Percentiles rank a stretch among this genome's conserved stretches.
Evolutionary conservation across 2,888 invertebrate species (phyloP).

Genomic region (Venusia cambrica): DNA sequence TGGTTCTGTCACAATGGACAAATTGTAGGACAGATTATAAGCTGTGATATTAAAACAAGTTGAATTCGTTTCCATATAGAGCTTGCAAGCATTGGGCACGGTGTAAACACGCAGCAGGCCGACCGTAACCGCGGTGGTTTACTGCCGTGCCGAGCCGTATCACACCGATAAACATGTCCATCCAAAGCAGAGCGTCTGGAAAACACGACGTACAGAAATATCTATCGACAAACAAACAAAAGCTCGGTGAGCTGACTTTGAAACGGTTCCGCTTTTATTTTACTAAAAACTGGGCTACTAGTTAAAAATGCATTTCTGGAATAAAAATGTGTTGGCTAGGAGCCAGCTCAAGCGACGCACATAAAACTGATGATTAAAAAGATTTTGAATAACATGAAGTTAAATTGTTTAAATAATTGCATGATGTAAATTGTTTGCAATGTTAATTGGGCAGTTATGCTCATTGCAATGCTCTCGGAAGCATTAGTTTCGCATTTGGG

Average conservation of each 20-base stretch:
- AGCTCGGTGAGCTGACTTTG: conserved; percentile 33
- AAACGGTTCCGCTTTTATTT: conserved; percentile 26
- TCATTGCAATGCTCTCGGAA: too few relatives aligned
- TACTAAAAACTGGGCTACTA: conserved; percentile 18
- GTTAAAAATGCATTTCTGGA: conserved; percentile 26
- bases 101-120: conserved; percentile 50
- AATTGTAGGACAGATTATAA: conserved; percentile 26
- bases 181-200: conserved; percentile 49
- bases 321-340: conserved; percentile 42
- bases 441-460: too few relatives aligned
- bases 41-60: conserved; percentile 18
- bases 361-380: conserved; percentile 28
- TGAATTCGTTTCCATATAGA: conserved; percentile 18
- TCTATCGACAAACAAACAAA: conserved; percentile 55
- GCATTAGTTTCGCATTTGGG: too few relatives aligned
- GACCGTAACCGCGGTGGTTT: conserved; percentile 54
- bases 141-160: conserved; percentile 57
- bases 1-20: conserved; percentile 25
- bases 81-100: conserved; percentile 28
- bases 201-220: conserved; percentile 64
- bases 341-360: conserved; percentile 40
- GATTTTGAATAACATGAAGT: too few relatives aligned
- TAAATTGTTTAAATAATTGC: too few relatives aligned
- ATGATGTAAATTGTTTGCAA: too few relatives aligned
- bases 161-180: conserved; percentile 66